phyloP scores from a whole-genome alignment of 2,888 invertebrate genomes.

The Anticlea derivata region DNA sequence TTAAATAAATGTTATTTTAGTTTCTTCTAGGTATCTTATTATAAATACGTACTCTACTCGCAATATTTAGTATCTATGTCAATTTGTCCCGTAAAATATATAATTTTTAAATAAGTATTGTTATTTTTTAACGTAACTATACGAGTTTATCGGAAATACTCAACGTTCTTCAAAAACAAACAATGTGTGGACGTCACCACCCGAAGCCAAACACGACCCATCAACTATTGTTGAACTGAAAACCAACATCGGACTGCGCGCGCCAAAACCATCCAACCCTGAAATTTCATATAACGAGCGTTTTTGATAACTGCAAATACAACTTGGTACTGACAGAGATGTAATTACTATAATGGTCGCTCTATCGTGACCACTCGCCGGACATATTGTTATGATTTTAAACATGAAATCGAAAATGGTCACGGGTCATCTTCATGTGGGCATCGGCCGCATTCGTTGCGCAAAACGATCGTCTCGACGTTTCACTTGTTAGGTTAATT shows the following conservation, averaged over 20 bases:
- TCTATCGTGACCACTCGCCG: constrained; percentile 70
- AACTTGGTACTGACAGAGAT: constrained; percentile 52
- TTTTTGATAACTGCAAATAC: constrained; percentile 42
- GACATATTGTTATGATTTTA: constrained; percentile 76
- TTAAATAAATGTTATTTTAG: too few species aligned
- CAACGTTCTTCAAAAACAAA: constrained; percentile 62
- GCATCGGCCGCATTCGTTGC: constrained; percentile 54
- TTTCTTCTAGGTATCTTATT: too few species aligned
- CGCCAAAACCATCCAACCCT: constrained; percentile 38
- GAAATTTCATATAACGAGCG: constrained; percentile 36
- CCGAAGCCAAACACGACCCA: constrained; percentile 76
- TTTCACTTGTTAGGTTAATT: constrained; percentile 59
- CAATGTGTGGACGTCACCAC: constrained; percentile 65
- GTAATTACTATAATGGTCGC: constrained; percentile 75
- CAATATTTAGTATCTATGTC: too few species aligned
- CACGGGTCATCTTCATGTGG: constrained; percentile 69
- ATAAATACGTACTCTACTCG: too few species aligned
- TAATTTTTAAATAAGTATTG: too few species aligned
- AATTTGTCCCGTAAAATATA: too few species aligned
- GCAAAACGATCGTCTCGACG: constrained; percentile 59
- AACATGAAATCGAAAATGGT: constrained; percentile 76
- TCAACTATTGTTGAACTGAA: constrained; percentile 71
- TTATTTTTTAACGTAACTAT: too few species aligned
- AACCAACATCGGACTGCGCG: constrained; percentile 48
- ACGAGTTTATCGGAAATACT: too few species aligned